Evolutionary conservation across 2,113 vertebrate genomes (phyloP).

Genomic region (Hypocryptadius cinnamomeus): DNA sequence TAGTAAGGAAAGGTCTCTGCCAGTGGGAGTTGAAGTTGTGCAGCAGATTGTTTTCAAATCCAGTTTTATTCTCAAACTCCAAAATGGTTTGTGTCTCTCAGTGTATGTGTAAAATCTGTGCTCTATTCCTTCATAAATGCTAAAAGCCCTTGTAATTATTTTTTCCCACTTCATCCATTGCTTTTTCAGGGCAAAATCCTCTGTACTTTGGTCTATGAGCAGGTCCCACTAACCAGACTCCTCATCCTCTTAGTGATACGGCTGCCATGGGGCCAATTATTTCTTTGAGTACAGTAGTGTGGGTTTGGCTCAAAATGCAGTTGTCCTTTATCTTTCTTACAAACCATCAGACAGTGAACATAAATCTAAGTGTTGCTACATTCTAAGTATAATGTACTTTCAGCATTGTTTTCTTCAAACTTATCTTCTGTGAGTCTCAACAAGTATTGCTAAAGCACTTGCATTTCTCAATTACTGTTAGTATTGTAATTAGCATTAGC

Average conservation of each 20-base stretch:
- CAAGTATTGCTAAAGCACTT: background rate
- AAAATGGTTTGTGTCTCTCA: background rate
- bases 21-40: background rate
- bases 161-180: background rate
- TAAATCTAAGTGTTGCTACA: background rate
- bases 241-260: background rate
- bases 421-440: background rate
- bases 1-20: background rate
- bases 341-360: background rate
- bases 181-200: background rate
- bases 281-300: background rate
- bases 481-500: background rate
- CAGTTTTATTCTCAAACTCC: background rate
- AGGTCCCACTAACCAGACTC: background rate
- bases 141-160: background rate
- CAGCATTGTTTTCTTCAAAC: background rate
- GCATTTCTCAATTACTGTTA: background rate
- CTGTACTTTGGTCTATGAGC: background rate
- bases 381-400: background rate
- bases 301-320: background rate
- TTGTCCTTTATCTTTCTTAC: background rate
- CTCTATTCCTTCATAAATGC: background rate
- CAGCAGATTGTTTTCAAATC: background rate
- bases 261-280: background rate
- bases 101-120: background rate